These are phyloP conservation scores for Lottia gigantea DNA, from an alignment of 2,888 invertebrate genomes.

Conservation along the genomic window DNA sequence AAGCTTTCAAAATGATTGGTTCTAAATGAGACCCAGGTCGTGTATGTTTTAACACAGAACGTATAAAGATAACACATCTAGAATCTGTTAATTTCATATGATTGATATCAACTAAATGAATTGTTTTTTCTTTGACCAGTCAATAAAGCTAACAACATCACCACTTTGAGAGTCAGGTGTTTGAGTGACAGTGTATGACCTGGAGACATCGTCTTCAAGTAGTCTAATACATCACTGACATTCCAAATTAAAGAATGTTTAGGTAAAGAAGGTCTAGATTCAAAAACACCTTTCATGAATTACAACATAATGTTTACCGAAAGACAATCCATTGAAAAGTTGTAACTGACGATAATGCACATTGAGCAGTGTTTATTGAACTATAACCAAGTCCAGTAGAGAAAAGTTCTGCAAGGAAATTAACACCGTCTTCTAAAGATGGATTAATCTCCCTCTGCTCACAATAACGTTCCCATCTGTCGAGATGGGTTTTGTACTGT, in stretches of 20 bases:
- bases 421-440: slow-evolving; percentile 13
- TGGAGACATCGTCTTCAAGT: slow-evolving; percentile 15
- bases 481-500: slow-evolving; percentile 20
- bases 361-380: slow-evolving; percentile 19
- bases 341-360: slow-evolving; percentile 18
- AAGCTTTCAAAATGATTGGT: slow-evolving; percentile 9
- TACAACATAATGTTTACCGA: slow-evolving; percentile 23
- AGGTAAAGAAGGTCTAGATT: slow-evolving; percentile 26
- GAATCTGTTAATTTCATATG: slow-evolving; percentile 20
- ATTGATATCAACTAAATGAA: slow-evolving; percentile 25
- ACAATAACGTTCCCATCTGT: slow-evolving; percentile 21
- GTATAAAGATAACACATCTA: background rate
- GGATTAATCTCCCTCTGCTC: slow-evolving; percentile 18
- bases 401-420: slow-evolving; percentile 22
- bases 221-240: slow-evolving; percentile 24
- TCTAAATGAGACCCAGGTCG: slow-evolving; percentile 25
- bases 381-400: slow-evolving; percentile 18
- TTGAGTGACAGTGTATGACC: slow-evolving; percentile 22
- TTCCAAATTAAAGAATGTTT: slow-evolving; percentile 30
- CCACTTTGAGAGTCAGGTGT: slow-evolving; percentile 23
- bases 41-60: slow-evolving; percentile 23
- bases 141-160: slow-evolving; percentile 29
- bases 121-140: slow-evolving; percentile 29
- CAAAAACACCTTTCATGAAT: slow-evolving; percentile 34
- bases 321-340: background rate